phyloP scores from a whole-genome alignment of 2,888 invertebrate species.

The Cantharis nigra region DNA sequence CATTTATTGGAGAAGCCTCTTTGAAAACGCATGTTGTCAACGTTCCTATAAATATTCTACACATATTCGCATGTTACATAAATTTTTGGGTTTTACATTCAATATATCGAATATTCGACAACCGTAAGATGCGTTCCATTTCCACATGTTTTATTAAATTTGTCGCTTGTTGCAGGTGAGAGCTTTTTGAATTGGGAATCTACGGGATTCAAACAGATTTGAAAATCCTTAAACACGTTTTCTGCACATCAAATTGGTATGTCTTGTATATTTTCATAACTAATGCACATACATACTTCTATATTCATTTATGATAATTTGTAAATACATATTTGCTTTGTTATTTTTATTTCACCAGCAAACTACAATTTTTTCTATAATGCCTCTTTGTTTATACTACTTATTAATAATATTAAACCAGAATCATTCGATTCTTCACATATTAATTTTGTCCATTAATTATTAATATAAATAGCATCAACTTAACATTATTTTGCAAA shows the following conservation, averaged over 20 bases:
- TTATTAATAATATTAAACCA: neutral
- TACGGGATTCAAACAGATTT: slow-evolving; percentile 34
- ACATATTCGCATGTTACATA: slow-evolving; percentile 25
- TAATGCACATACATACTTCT: neutral
- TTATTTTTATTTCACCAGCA: neutral
- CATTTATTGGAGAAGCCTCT: slow-evolving; percentile 2
- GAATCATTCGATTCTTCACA: neutral
- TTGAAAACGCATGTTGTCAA: slow-evolving; percentile 11
- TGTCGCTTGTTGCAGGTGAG: slow-evolving; percentile 41
- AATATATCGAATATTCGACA: slow-evolving; percentile 37
- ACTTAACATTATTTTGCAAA: neutral
- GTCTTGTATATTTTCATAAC: slow-evolving; percentile 7
- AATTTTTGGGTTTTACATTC: slow-evolving; percentile 29
- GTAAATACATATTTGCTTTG: neutral
- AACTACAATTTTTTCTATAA: neutral
- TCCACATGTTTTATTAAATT: slow-evolving; percentile 42
- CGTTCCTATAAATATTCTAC: slow-evolving; percentile 18
- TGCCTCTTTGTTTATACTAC: neutral
- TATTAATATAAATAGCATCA: no score
- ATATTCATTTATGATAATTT: neutral
- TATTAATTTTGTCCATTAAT: neutral
- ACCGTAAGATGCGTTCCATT: slow-evolving; percentile 20
- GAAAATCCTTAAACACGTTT: slow-evolving; percentile 30
- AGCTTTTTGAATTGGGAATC: slow-evolving; percentile 41
- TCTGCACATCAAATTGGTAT: slow-evolving; percentile 13